Evolutionary conservation across 2,113 vertebrate species (phyloP).

Genomic region (Rana temporaria): DNA sequence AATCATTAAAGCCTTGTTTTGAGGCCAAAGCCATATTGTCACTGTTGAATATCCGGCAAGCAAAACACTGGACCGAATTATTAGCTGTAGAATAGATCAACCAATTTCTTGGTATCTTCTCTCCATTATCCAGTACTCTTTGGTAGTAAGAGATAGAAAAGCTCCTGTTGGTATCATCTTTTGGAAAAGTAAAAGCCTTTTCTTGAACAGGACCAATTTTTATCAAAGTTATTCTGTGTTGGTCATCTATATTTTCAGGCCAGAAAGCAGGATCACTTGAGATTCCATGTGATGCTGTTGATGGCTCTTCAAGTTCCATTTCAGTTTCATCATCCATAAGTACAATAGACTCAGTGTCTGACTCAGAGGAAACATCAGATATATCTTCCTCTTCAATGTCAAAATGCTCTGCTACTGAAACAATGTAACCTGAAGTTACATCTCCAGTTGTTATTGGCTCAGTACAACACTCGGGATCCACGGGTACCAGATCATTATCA

Average conservation of each 20-base stretch:
- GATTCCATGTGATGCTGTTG: too few relatives aligned
- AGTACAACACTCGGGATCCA: not conserved
- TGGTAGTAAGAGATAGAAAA: not conserved
- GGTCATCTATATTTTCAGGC: too few relatives aligned
- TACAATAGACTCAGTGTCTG: not conserved
- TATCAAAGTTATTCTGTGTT: too few relatives aligned
- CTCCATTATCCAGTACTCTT: not conserved
- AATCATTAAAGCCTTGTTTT: too few relatives aligned
- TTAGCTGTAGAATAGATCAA: not conserved
- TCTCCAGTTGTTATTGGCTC: not conserved
- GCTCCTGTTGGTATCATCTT: not conserved
- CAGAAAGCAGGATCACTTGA: too few relatives aligned
- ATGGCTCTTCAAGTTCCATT: too few relatives aligned
- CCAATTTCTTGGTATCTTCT: too few relatives aligned
- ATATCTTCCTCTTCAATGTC: not conserved
- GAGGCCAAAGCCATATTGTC: too few relatives aligned
- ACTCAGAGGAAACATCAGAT: not conserved
- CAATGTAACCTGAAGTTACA: too few relatives aligned
- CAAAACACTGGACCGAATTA: slow-evolving; percentile 5
- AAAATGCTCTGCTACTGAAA: too few relatives aligned
- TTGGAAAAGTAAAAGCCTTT: not conserved
- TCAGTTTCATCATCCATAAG: not conserved
- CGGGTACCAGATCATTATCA: not conserved
- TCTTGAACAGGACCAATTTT: not conserved
- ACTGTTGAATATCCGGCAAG: not conserved